These are phyloP conservation scores for Pogonophryne albipinna DNA, from an alignment of 2,797 vertebrate species.

Conservation along the genomic window DNA sequence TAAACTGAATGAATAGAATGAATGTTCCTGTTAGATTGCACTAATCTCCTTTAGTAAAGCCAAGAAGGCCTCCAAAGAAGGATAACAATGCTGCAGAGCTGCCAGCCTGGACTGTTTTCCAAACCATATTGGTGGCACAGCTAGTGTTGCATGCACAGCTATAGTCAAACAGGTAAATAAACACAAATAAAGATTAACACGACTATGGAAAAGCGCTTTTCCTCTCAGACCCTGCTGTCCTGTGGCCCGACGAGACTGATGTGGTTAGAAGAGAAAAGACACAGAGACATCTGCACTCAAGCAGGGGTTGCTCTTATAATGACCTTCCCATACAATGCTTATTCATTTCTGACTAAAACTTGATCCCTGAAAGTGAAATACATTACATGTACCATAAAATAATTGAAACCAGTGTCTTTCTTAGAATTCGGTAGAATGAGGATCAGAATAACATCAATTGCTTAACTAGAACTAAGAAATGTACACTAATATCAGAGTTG, in stretches of 20 bases:
- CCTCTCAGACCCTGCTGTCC: constrained; percentile 1
- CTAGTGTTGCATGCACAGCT: constrained; percentile 14
- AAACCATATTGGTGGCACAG: constrained; percentile 16
- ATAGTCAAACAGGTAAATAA: constrained; percentile 34
- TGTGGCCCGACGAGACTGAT: neutral
- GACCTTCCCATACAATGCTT: neutral
- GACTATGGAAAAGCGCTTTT: neutral
- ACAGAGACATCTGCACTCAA: neutral
- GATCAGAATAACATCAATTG: neutral
- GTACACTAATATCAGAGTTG: neutral
- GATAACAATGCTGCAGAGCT: constrained; percentile 27
- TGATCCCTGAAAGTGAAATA: neutral
- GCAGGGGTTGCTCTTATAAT: neutral
- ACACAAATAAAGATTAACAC: constrained; percentile 39
- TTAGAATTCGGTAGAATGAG: neutral
- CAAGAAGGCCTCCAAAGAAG: constrained; percentile 54
- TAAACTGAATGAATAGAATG: constrained; percentile 44
- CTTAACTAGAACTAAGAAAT: neutral
- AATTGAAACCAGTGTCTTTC: neutral
- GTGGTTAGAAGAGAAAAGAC: neutral
- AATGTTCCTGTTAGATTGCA: constrained; percentile 55
- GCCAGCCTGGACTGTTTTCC: constrained; percentile 19
- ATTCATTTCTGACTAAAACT: neutral
- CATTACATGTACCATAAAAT: neutral
- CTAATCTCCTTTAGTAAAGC: constrained; percentile 69